These are phyloP conservation scores for Paramuricea clavata DNA, from an alignment of 92 coral and sea anemone genomes.

Conservation along the genomic window DNA sequence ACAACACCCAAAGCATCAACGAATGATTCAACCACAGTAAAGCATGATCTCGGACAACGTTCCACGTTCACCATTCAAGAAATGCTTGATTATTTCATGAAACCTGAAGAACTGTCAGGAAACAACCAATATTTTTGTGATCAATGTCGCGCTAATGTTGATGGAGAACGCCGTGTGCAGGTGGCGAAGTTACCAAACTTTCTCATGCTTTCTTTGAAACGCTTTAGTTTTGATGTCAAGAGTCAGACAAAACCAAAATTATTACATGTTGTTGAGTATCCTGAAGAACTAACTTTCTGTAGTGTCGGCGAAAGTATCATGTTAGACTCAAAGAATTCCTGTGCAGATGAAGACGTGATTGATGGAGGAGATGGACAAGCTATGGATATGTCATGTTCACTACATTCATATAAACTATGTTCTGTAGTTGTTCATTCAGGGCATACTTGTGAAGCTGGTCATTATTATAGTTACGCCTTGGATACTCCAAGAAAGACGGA, in stretches of 20 bases:
- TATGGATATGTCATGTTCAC: slow-evolving; percentile 59
- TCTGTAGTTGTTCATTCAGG: slow-evolving; percentile 98
- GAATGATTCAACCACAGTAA: slow-evolving; percentile 44
- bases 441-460: slow-evolving; percentile 96
- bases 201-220: slow-evolving; percentile 85
- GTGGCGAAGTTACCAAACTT: slow-evolving; percentile 81
- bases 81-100: slow-evolving; percentile 88
- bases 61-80: slow-evolving; percentile 77
- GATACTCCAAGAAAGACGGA: background rate
- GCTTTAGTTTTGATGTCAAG: slow-evolving; percentile 87
- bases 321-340: background rate
- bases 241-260: slow-evolving; percentile 92
- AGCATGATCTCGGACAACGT: slow-evolving; percentile 55
- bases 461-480: slow-evolving; percentile 91
- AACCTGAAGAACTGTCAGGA: slow-evolving; percentile 89
- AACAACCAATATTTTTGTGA: slow-evolving; percentile 93
- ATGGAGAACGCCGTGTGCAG: slow-evolving; percentile 90
- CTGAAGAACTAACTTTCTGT: slow-evolving; percentile 73
- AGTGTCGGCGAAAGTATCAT: slow-evolving; percentile 42
- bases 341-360: background rate
- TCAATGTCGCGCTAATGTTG: slow-evolving; percentile 86
- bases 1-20: slow-evolving; percentile 56
- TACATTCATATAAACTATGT: slow-evolving; percentile 76
- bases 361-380: slow-evolving; percentile 12
- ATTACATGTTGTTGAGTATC: slow-evolving; percentile 85